These are phyloP conservation scores for Emydura subglobosa DNA, from an alignment of 2,113 vertebrate species.

Conservation along the genomic window DNA sequence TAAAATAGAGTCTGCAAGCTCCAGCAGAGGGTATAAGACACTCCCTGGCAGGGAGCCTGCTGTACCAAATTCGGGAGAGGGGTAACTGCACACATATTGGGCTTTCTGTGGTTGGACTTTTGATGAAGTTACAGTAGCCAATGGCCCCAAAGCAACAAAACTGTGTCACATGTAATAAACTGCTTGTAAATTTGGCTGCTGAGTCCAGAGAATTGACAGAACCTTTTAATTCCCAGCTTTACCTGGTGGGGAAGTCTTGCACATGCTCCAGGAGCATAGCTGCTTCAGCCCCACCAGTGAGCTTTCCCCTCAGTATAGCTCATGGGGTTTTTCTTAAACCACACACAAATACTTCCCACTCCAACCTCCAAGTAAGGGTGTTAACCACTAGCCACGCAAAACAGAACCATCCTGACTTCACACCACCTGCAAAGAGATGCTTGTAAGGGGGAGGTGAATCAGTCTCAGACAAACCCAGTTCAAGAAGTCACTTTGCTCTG, in stretches of 20 bases:
- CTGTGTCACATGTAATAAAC: not conserved
- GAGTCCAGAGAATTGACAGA: not conserved
- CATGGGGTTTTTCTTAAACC: not conserved
- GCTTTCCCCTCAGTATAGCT: not conserved
- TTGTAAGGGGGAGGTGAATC: not conserved
- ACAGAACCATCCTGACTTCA: not conserved
- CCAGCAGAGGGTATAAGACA: not conserved
- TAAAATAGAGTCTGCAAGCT: not conserved
- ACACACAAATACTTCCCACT: not conserved
- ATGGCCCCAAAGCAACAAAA: not conserved
- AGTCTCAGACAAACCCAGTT: not conserved
- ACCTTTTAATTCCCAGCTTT: not conserved
- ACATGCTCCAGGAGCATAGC: not conserved
- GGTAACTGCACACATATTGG: not conserved
- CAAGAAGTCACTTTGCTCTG: not conserved
- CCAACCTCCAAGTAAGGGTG: not conserved
- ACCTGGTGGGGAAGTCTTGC: not conserved
- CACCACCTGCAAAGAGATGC: not conserved
- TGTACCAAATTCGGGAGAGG: not conserved
- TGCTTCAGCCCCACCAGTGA: not conserved
- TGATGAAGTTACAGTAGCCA: not conserved
- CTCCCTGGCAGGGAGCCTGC: not conserved
- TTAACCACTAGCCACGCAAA: not conserved
- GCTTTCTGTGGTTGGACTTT: rapidly evolving
- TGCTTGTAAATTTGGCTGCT: not conserved